Percentiles rank a stretch among this genome's conserved stretches.
phyloP scores from a whole-genome alignment of 2,113 vertebrate species.

The Crypturellus undulatus region DNA sequence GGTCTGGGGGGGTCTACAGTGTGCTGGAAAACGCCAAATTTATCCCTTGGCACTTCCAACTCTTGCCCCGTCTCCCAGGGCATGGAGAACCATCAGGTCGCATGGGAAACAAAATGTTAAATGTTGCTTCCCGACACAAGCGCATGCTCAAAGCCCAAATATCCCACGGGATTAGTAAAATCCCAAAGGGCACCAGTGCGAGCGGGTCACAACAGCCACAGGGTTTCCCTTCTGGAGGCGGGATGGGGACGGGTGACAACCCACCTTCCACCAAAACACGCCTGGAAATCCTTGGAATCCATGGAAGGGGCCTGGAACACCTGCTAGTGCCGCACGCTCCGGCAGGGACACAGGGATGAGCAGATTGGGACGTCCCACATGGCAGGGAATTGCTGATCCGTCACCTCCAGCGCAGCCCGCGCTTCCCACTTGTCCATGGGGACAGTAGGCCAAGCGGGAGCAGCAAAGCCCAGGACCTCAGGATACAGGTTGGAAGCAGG shows the following conservation, averaged over 20 bases:
- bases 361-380: fast-evolving
- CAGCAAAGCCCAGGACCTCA: not conserved
- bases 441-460: not conserved
- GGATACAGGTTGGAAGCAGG: not conserved
- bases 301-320: not conserved
- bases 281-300: not conserved
- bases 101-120: not conserved
- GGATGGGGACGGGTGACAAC: not conserved
- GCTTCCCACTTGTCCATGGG: fast-evolving
- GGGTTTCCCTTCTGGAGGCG: not conserved
- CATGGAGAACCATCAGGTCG: not conserved
- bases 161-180: fast-evolving
- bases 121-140: not conserved
- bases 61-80: not conserved
- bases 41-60: not conserved
- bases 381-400: fast-evolving
- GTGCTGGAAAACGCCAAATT: not conserved
- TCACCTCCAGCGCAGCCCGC: fast-evolving
- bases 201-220: not conserved
- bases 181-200: fast-evolving
- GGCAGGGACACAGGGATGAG: not conserved
- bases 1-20: not conserved
- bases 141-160: fast-evolving
- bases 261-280: no score
- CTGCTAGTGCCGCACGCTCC: not conserved